phyloP scores from a whole-genome alignment of 2,888 invertebrate genomes.

The Mimumesa dahlbomi region DNA sequence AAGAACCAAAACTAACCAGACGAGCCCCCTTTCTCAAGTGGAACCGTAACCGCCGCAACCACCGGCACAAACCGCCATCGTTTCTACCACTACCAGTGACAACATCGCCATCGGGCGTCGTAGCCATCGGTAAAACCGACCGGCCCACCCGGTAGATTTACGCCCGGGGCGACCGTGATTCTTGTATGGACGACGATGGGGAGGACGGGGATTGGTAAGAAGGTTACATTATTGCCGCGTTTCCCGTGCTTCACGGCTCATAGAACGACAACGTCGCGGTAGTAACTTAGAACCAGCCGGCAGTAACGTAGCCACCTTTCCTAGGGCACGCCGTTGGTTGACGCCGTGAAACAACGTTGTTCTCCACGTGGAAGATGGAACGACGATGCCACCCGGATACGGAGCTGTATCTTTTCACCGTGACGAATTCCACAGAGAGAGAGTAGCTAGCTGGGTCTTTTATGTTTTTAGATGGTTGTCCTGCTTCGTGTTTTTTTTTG shows the following conservation, averaged over 20 bases:
- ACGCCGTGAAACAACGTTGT: constrained; percentile 26
- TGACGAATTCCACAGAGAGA: constrained; percentile 18
- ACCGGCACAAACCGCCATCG: constrained; percentile 38
- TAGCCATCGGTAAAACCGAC: constrained; percentile 42
- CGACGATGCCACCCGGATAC: constrained; percentile 6
- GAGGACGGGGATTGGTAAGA: constrained; percentile 70
- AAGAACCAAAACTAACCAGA: constrained; percentile 72
- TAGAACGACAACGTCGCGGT: constrained; percentile 70
- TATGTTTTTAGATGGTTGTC: too few relatives aligned
- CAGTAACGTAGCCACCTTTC: constrained; percentile 58
- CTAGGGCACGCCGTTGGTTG: constrained; percentile 16
- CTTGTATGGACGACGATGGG: constrained; percentile 48
- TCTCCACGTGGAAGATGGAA: constrained; percentile 31
- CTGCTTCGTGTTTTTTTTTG: too few relatives aligned
- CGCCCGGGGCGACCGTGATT: constrained; percentile 56
- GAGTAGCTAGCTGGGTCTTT: too few relatives aligned
- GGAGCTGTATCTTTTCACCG: constrained; percentile 28
- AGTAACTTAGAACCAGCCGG: constrained; percentile 70
- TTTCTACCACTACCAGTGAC: constrained; percentile 26
- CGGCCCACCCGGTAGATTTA: constrained; percentile 58
- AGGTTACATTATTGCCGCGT: constrained; percentile 75
- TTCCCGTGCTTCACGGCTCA: constrained; percentile 75
- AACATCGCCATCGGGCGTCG: constrained; percentile 29
- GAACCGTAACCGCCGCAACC: constrained; percentile 42
- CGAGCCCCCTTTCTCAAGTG: constrained; percentile 35